phyloP scores from a whole-genome alignment of 2,113 vertebrate genomes.

The Microcebus tavaratra region DNA sequence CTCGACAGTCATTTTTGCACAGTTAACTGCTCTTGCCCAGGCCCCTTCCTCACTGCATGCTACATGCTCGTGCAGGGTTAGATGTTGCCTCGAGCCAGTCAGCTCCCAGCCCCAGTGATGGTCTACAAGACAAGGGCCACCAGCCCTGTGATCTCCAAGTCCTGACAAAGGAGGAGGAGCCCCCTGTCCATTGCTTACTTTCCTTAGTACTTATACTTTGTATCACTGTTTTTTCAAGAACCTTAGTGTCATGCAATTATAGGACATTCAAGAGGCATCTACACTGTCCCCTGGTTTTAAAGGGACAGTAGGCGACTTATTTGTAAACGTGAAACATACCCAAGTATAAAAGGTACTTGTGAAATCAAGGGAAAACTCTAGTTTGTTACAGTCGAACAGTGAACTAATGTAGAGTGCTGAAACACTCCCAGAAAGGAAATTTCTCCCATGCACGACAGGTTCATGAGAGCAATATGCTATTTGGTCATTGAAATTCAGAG shows the following conservation, averaged over 20 bases:
- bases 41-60: neutral
- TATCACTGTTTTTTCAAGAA: neutral
- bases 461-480: accelerated
- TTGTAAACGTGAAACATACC: neutral
- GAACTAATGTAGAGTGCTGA: neutral
- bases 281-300: neutral
- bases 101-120: neutral
- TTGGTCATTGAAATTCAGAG: neutral
- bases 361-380: neutral
- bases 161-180: neutral
- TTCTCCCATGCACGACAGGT: neutral
- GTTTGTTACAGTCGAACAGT: neutral
- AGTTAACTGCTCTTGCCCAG: neutral
- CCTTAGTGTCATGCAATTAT: neutral
- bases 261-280: neutral
- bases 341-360: neutral
- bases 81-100: neutral
- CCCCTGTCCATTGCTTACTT: neutral
- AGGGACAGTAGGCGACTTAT: neutral
- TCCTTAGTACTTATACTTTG: neutral
- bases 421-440: neutral
- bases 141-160: neutral
- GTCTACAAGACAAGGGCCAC: neutral
- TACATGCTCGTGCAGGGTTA: neutral
- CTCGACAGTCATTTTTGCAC: neutral